A percentile compares a stretch with the other conserved stretches of the same genome.
phyloP scores from a whole-genome alignment of 2,113 vertebrate species.

The Lipophrys pholis region DNA sequence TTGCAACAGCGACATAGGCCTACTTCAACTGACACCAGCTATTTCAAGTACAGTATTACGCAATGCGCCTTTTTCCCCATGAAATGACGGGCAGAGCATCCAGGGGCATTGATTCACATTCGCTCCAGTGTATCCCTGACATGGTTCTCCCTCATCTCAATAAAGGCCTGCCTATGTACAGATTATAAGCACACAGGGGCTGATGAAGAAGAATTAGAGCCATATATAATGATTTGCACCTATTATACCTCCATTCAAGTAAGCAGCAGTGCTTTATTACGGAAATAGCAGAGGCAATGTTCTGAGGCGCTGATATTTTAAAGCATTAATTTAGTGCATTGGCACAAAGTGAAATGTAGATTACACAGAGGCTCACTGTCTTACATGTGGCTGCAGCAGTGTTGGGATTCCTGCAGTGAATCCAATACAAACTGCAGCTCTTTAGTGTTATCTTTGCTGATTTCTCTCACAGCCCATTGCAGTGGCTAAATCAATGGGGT shows the following conservation, averaged over 20 bases:
- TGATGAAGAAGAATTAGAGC: constrained; percentile 8
- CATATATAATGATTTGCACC: constrained; percentile 15
- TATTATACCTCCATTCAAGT: constrained; percentile 30
- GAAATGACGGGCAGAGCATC: constrained; percentile 54
- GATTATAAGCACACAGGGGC: constrained; percentile 2
- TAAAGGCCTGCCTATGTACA: constrained; percentile 32
- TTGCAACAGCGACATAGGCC: constrained; percentile 68
- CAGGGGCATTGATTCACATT: constrained; percentile 55
- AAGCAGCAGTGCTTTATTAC: constrained; percentile 33
- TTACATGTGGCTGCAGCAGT: constrained; percentile 49
- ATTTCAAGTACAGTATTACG: constrained; percentile 78
- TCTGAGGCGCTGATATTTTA: constrained; percentile 63
- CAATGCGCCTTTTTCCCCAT: constrained; percentile 70
- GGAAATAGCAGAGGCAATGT: constrained; percentile 55
- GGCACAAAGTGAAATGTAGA: constrained; percentile 41
- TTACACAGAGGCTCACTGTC: constrained; percentile 59
- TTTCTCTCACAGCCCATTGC: constrained; percentile 70
- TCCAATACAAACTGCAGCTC: constrained; percentile 58
- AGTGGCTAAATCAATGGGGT: constrained; percentile 72
- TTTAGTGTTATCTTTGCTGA: constrained; percentile 69
- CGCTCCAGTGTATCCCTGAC: constrained; percentile 32
- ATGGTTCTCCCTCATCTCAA: constrained; percentile 25
- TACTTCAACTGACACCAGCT: constrained; percentile 74
- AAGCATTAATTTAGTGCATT: constrained; percentile 44
- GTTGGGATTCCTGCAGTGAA: constrained; percentile 64